Evolutionary conservation across 2,113 vertebrate species (phyloP).

Genomic region (Odontesthes bonariensis): DNA sequence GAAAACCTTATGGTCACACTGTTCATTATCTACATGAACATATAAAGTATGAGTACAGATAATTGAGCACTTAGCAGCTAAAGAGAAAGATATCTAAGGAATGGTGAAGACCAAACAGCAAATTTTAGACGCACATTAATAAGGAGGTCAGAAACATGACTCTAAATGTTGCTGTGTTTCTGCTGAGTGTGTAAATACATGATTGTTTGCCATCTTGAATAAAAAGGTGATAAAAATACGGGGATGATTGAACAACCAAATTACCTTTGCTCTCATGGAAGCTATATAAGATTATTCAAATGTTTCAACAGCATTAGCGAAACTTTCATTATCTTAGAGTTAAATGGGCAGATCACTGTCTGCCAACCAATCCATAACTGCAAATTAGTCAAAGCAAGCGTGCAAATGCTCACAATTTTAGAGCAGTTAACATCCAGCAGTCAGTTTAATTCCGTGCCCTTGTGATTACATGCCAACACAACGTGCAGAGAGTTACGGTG

Average conservation of each 20-base stretch:
- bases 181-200: neutral
- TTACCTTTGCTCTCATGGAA: neutral
- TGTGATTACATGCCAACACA: neutral
- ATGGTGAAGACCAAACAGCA: neutral
- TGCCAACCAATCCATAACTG: neutral
- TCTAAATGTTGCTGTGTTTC: neutral
- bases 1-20: neutral
- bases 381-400: constrained; percentile 4
- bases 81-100: neutral
- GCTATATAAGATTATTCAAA: constrained; percentile 2
- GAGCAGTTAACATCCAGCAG: constrained; percentile 4
- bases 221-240: neutral
- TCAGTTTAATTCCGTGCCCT: neutral
- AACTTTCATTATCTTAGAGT: neutral
- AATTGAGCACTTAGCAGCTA: neutral
- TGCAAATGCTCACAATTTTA: neutral
- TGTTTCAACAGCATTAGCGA: neutral
- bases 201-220: neutral
- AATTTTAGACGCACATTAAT: neutral
- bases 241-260: neutral
- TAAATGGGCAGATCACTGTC: neutral
- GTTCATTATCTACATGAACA: neutral
- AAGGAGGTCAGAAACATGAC: neutral
- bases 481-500: neutral
- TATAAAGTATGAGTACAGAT: neutral